Conservation (phyloP, 2,113 vertebrate genomes). For the Phyllostomus discolor region DNA sequence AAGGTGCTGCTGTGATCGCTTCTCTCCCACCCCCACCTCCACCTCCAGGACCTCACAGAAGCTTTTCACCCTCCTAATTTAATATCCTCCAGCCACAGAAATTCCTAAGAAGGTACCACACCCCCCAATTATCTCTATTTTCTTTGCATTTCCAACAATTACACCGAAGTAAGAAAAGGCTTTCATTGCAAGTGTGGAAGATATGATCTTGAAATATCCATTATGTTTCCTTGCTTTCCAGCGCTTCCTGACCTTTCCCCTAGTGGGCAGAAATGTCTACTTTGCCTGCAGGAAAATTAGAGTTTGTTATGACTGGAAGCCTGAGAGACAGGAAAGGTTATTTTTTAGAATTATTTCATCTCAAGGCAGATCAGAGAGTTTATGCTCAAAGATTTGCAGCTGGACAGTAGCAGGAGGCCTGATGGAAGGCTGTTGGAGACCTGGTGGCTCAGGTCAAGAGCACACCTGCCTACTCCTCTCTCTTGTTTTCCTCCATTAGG, state of each 20-base stretch:
- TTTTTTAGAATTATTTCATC: conserved; percentile 39
- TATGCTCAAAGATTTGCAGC: neutral
- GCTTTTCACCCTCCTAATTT: neutral
- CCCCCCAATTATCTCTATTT: neutral
- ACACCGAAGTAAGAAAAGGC: neutral
- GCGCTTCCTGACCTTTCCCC: conserved; percentile 56
- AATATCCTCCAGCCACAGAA: neutral
- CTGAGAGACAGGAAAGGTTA: conserved; percentile 20
- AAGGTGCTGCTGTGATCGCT: accelerated
- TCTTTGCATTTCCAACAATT: neutral
- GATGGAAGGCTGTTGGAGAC: neutral
- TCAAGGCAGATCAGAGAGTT: neutral
- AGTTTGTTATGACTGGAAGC: conserved; percentile 54
- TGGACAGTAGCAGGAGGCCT: neutral
- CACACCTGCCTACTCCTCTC: neutral
- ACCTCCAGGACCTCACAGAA: neutral
- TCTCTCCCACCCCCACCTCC: accelerated
- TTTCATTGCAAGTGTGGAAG: neutral
- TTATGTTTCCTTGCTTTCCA: neutral
- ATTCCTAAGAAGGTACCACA: neutral
- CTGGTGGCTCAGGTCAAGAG: neutral
- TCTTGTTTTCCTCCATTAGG: neutral
- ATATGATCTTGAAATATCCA: conserved; percentile 44
- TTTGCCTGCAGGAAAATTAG: conserved; percentile 21
- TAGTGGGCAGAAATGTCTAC: conserved; percentile 15